phyloP scores from a whole-genome alignment of 2,797 vertebrate species.

The Silurus aristotelis region DNA sequence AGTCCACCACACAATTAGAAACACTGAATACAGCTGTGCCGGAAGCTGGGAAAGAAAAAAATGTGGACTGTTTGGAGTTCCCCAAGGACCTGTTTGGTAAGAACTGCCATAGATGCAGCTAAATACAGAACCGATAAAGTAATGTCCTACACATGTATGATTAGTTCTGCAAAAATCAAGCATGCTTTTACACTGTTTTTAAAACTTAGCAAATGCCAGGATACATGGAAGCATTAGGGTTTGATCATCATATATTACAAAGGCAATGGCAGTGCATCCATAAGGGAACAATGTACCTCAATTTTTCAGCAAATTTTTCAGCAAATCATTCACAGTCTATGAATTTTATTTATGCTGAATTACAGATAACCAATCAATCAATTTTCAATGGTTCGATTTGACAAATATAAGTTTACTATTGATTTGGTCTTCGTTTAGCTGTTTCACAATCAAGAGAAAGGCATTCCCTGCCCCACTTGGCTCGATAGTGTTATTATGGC shows the following conservation, averaged over 20 bases:
- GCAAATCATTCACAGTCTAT: not conserved
- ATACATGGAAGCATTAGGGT: not conserved
- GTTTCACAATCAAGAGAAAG: not conserved
- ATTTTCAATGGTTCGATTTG: not conserved
- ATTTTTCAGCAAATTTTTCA: not conserved
- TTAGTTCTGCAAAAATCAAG: conserved; percentile 2
- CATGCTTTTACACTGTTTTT: conserved; percentile 7
- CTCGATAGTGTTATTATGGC: not conserved
- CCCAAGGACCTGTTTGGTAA: not conserved
- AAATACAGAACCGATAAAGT: not conserved
- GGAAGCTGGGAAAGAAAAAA: not conserved
- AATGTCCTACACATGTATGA: not conserved
- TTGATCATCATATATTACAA: not conserved
- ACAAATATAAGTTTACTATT: not conserved
- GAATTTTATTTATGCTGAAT: not conserved
- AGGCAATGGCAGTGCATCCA: not conserved
- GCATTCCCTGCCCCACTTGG: not conserved
- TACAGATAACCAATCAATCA: not conserved
- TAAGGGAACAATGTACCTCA: not conserved
- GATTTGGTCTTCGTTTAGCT: not conserved
- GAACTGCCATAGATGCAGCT: too few species aligned
- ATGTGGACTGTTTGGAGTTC: not conserved
- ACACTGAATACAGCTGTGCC: not conserved
- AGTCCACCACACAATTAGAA: not conserved
- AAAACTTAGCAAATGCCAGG: not conserved